Base-by-base conservation (phyloP, 1,140 invertebrate genomes). In the Lamellibrachia luymesi region DNA sequence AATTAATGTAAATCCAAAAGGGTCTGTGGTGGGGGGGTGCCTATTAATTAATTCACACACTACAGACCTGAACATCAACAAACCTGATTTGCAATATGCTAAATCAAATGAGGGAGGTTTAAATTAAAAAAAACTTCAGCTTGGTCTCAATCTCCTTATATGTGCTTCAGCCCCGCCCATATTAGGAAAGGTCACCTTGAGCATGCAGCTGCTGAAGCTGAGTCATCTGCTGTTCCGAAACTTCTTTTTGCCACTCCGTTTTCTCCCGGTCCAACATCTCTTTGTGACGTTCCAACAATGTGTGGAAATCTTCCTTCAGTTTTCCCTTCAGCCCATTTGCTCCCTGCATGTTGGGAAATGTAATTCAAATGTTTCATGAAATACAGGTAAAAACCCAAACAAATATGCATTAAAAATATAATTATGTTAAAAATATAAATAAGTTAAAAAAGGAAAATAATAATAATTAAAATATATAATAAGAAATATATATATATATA, bases 281-380 rank as follows among this genome's bases (percentile, higher is more conserved):
- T 25, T 52, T 90, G 51, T 93, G 92, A 17, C 89, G 52, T 38
- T 93, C 92, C 49, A 93, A 22, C 51, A 93, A 49, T 49, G 49
- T 56, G 80, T 49, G 89, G 80, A 93, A 93, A 56, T 93, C 80
- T 90, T 27, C 64, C 89, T 93, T 27, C n/a, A 93, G 64, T 51
- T 93, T 56, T 10, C 92, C 92, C n/a, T n/a, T 56, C 51, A 93
- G 80, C 50, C 51, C 51, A 4, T 89, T 38, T 10, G 92, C 27
- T 49, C 92, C 92, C 92, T 93, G 56, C 51, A 10, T 17, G 50
- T 49, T 49, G 49, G 50, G 38, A 91, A 91, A 91, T 90, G 17
- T 22, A 90, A 90, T 90, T 22, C 0, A 90, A 90, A 22, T 91
- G 38, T 91, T n/a, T 91, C 50, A 91, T 80, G 64, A 80, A 80